These are phyloP conservation scores for Rotaria magnacalcarata DNA, from an alignment of 2,888 invertebrate genomes.

Conservation along the genomic window DNA sequence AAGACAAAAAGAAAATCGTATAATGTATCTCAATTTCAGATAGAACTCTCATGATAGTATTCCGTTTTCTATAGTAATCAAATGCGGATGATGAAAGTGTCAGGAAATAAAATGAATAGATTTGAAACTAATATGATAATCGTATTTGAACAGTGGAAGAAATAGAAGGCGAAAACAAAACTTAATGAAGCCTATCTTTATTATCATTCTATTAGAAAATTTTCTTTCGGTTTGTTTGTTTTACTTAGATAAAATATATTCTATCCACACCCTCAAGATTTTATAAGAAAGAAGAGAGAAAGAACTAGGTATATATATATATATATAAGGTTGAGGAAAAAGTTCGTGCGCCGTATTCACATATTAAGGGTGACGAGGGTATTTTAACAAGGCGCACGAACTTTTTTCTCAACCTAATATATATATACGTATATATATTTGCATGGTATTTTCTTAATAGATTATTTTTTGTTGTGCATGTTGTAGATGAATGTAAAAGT, in stretches of 20 bases:
- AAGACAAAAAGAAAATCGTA: not conserved
- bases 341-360: too few species aligned
- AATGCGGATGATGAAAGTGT: not conserved
- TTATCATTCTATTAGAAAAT: not conserved
- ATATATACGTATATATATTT: not conserved
- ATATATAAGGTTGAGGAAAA: too few species aligned
- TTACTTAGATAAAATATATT: not conserved
- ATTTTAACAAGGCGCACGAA: too few species aligned
- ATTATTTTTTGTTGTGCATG: not conserved
- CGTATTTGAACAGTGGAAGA: not conserved
- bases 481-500: not conserved
- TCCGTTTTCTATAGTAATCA: not conserved
- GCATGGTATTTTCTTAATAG: not conserved
- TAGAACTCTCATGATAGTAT: not conserved
- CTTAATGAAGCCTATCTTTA: not conserved
- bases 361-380: too few species aligned
- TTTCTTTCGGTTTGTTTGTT: not conserved
- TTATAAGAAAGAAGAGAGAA: not conserved
- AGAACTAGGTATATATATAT: not conserved
- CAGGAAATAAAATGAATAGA: not conserved
- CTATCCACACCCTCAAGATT: too few species aligned
- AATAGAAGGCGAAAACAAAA: not conserved
- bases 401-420: too few species aligned
- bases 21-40: not conserved
- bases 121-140: not conserved